A percentile compares a stretch with the other conserved stretches of the same genome.
Conservation (phyloP, 2,888 invertebrate species). For the Tridacna gigas region DNA sequence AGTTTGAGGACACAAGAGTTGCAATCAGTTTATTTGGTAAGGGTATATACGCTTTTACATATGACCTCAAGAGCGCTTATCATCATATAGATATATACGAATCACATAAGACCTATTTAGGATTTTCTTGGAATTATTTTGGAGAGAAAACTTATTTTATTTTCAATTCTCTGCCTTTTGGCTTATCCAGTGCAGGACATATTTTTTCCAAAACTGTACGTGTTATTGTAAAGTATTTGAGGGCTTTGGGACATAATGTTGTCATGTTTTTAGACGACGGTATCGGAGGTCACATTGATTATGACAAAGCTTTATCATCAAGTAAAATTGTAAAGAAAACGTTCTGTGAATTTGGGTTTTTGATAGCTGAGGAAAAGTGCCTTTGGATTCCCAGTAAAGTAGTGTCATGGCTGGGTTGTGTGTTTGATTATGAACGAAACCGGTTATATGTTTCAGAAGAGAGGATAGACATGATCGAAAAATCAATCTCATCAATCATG, state of each 20-base stretch:
- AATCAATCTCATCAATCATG: background rate
- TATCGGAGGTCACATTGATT: slow-evolving; percentile 23
- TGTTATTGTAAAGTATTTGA: slow-evolving; percentile 19
- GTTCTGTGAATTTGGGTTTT: slow-evolving; percentile 34
- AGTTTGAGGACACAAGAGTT: slow-evolving; percentile 41
- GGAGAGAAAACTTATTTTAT: slow-evolving; percentile 22
- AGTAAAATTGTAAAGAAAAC: background rate
- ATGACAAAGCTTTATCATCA: background rate
- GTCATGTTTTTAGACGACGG: too few relatives aligned
- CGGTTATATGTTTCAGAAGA: background rate
- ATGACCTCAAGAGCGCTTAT: slow-evolving; percentile 34
- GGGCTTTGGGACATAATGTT: slow-evolving; percentile 33
- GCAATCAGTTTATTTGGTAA: slow-evolving; percentile 33
- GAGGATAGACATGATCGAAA: background rate
- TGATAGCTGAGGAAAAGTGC: slow-evolving; percentile 40
- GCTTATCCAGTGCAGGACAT: slow-evolving; percentile 12
- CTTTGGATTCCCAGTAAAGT: slow-evolving; percentile 14
- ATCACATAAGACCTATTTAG: slow-evolving; percentile 24
- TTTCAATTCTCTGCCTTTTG: slow-evolving; percentile 38
- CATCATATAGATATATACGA: slow-evolving; percentile 10
- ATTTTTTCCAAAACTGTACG: slow-evolving; percentile 36
- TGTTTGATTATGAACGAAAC: background rate
- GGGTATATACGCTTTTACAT: slow-evolving; percentile 22
- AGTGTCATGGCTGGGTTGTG: slow-evolving; percentile 25
- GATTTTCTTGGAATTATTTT: slow-evolving; percentile 25